These are phyloP conservation scores for Siniperca knerii DNA, from an alignment of 2,113 vertebrate genomes.

Conservation along the genomic window DNA sequence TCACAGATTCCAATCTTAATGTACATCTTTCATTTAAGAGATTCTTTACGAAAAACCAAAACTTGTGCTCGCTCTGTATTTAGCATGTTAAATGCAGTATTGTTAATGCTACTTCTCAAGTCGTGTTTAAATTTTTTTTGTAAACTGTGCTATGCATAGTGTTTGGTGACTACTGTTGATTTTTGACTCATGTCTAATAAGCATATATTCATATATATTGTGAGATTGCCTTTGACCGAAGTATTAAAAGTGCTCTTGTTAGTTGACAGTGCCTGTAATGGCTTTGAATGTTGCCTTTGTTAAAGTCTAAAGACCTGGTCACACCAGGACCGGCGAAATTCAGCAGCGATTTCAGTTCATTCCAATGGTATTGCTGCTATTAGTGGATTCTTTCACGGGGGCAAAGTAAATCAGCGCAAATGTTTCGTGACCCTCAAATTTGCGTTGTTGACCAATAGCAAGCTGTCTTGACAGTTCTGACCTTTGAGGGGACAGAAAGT, in stretches of 20 bases:
- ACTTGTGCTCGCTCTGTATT: slow-evolving; percentile 24
- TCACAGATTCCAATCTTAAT: background rate
- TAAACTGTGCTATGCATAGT: slow-evolving; percentile 53
- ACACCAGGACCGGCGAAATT: background rate
- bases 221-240: slow-evolving; percentile 50
- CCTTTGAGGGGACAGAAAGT: background rate
- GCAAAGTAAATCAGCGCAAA: background rate
- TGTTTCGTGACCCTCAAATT: background rate
- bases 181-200: slow-evolving; percentile 1
- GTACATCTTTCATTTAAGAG: slow-evolving; percentile 9
- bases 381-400: background rate
- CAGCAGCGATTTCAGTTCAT: background rate
- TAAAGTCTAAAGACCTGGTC: slow-evolving; percentile 11
- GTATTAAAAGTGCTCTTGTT: slow-evolving; percentile 77
- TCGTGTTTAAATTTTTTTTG: slow-evolving; percentile 21
- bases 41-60: slow-evolving; percentile 19
- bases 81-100: slow-evolving; percentile 27
- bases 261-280: slow-evolving; percentile 56
- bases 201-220: slow-evolving; percentile 29
- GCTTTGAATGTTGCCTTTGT: slow-evolving; percentile 60
- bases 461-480: background rate
- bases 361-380: background rate
- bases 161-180: slow-evolving; percentile 46
- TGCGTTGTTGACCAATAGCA: background rate
- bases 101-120: background rate